phyloP scores from a whole-genome alignment of 2,113 vertebrate genomes.

The Laticauda laticaudata region DNA sequence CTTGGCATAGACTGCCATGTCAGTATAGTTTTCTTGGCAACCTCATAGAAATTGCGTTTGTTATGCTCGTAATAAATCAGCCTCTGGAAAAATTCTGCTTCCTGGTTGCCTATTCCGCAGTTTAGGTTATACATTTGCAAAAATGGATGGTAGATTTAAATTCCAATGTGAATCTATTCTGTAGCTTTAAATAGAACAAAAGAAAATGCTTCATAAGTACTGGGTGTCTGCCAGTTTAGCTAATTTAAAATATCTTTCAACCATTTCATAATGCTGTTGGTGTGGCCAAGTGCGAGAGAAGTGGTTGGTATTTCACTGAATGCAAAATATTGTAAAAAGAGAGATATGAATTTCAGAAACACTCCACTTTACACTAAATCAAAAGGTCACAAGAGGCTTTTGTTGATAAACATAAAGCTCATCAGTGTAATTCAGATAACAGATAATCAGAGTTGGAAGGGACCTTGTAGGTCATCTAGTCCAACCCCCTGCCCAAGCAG shows the following conservation, averaged over 20 bases:
- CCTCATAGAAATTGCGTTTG: not conserved
- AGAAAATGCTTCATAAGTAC: not conserved
- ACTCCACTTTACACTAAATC: conserved; percentile 50
- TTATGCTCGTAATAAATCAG: not conserved
- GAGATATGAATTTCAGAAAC: conserved; percentile 30
- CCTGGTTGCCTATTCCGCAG: not conserved
- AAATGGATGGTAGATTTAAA: not conserved
- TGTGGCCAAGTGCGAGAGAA: conserved; percentile 20
- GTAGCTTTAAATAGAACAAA: not conserved
- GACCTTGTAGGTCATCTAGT: too few species aligned
- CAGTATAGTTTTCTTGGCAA: not conserved
- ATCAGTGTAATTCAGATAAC: conserved; percentile 42
- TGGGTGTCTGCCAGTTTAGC: not conserved
- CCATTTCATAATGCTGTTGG: conserved; percentile 37
- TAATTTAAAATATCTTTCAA: conserved; percentile 33
- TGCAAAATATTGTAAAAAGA: conserved; percentile 45
- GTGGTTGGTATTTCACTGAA: conserved; percentile 36
- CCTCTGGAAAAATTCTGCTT: too few species aligned
- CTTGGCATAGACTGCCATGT: not conserved
- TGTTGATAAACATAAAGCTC: conserved; percentile 58
- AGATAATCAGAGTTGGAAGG: too few species aligned
- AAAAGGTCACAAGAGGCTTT: conserved; percentile 55
- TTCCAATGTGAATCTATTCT: not conserved
- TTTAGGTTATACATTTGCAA: not conserved
- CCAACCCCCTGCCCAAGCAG: too few species aligned